Evolutionary conservation across 2,113 vertebrate species (phyloP).

Genomic region (Xenopus tropicalis): UCB_Xtro_10.0 CM004444.2:24352501-24353000

Average conservation of each 20-base stretch:
- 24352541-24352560: too few relatives aligned
- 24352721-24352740: conserved; percentile 19
- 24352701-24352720: conserved; percentile 17
- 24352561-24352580: too few relatives aligned
- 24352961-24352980: conserved; percentile 16
- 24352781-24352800: conserved; percentile 37
- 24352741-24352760: conserved; percentile 19
- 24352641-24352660: too few relatives aligned
- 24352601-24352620: too few relatives aligned
- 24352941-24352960: conserved; percentile 34
- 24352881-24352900: conserved; percentile 23
- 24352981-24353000: not conserved
- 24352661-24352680: too few relatives aligned
- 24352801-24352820: conserved; percentile 41
- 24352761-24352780: conserved; percentile 21
- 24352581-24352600: too few relatives aligned
- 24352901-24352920: conserved; percentile 21
- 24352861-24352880: conserved; percentile 34
- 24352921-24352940: conserved; percentile 27
- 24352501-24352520: too few relatives aligned
- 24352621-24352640: too few relatives aligned
- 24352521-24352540: too few relatives aligned
- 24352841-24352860: conserved; percentile 33
- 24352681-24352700: not conserved
- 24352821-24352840: conserved; percentile 35